Percentiles rank a stretch among this genome's conserved stretches.
These are phyloP conservation scores for Leptothorax acervorum DNA, from an alignment of 2,888 invertebrate genomes.

Conservation along the genomic window DNA sequence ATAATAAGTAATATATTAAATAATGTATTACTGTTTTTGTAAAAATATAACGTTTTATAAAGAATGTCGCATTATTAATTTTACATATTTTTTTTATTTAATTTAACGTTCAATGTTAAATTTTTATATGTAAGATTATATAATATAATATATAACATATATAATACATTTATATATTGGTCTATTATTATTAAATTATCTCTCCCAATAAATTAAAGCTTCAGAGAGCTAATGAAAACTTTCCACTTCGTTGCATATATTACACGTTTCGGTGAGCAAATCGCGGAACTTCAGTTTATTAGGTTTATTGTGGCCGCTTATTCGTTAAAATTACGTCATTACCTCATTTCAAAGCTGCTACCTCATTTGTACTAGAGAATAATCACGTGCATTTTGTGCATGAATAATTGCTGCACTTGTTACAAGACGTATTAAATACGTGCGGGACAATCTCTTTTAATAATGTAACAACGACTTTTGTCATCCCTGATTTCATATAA, in stretches of 20 bases:
- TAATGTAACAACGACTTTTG: neutral
- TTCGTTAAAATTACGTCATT: constrained; percentile 52
- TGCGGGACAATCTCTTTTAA: neutral
- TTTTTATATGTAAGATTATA: too few species aligned
- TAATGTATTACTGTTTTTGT: too few species aligned
- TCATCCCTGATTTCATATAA: neutral
- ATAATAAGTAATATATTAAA: too few species aligned
- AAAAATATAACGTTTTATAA: too few species aligned
- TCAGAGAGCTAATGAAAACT: constrained; percentile 26
- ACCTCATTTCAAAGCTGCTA: constrained; percentile 38
- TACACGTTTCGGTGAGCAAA: constrained; percentile 35
- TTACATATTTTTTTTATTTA: too few species aligned
- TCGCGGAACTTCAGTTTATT: constrained; percentile 49
- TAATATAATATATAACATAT: too few species aligned
- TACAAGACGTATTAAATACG: constrained; percentile 24
- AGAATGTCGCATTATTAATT: too few species aligned
- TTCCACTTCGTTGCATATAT: constrained; percentile 40
- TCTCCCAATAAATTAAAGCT: constrained; percentile 27
- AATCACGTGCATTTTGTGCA: constrained; percentile 43
- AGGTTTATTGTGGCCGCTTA: constrained; percentile 42
- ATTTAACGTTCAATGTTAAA: too few species aligned
- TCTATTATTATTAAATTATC: neutral
- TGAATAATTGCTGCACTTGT: constrained; percentile 31
- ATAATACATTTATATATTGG: too few species aligned
- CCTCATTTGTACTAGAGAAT: constrained; percentile 41